Evolutionary conservation across 2,888 invertebrate genomes (phyloP), one percentile per base, ranked within the genome.

Genomic region (Chymomyza procnemis): DNA sequence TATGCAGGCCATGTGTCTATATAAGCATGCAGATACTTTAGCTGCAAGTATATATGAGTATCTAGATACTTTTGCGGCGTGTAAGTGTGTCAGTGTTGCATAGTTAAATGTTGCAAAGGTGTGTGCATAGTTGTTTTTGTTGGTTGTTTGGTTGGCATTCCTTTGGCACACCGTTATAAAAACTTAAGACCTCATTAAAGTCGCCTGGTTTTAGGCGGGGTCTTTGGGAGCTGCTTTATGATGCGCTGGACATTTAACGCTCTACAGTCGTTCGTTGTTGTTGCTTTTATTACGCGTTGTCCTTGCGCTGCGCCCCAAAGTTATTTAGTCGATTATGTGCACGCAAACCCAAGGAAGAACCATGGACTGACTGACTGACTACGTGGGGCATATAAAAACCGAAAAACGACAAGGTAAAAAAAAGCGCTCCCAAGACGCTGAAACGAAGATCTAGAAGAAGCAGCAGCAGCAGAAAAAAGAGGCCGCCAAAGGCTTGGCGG

Each of bases 101-200:
- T 26, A 26, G 26, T 26, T 26, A 47, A 47, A 47, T 47, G 6
- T 48, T 57, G 64, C 65, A 16, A 18, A 64, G 63, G 71, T 66
- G 70, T 71, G 70, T 41, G 50, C 50, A 19, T 16, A 50, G 50
- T 50, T 50, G 16, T 50, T 19, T 4, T 50, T 18, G 18, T 18
- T 50, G 50, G 50, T 50, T 19, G 16, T 50, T 12, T n/a, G 50
- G 34, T 18, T 50, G 50, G 50, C 50, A 18, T 18, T 50, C 50
- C 50, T 19, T 18, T 50, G 34, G 18, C 50, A 50, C 26, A 73
- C 81, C 81, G 84, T 81, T 81, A 81, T 81, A 81, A 81, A 80
- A 84, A 80, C 76, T 81, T 78, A 79, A 84, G 81, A 84, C 79
- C 84, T 81, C 79, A 84, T 84, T 84, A 84, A 81, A 81, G 79